phyloP scores from a whole-genome alignment of 35 echinoderm and acorn worm genomes.

The Chiridota heheva region DNA sequence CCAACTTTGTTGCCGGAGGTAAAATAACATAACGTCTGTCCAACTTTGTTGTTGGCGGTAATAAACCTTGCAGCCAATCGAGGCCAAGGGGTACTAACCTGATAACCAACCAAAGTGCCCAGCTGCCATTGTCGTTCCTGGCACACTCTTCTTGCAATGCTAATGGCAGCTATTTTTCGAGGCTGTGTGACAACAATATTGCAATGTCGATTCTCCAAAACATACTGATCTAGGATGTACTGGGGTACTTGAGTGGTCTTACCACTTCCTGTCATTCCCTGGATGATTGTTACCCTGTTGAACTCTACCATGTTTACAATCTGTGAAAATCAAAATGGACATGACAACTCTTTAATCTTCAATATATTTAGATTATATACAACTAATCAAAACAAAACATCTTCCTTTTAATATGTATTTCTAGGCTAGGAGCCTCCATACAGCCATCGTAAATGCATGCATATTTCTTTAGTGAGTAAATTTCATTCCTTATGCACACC shows the following conservation, averaged over 20 bases:
- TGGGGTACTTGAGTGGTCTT: slow-evolving; percentile 98
- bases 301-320: slow-evolving; percentile 84
- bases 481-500: too few species aligned
- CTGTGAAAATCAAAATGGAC: slow-evolving; percentile 21
- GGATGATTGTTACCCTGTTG: slow-evolving; percentile 86
- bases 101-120: slow-evolving; percentile 90
- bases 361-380: neutral
- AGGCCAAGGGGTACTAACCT: slow-evolving; percentile 65
- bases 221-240: slow-evolving; percentile 92
- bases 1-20: too few species aligned
- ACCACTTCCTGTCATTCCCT: slow-evolving; percentile 88
- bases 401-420: neutral
- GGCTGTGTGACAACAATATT: slow-evolving; percentile 99
- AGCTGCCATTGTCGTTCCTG: slow-evolving; percentile 93
- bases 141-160: slow-evolving; percentile 87
- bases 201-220: slow-evolving; percentile 68
- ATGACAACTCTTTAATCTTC: neutral
- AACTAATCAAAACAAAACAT: neutral
- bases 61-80: too few species aligned
- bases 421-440: neutral
- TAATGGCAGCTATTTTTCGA: slow-evolving; percentile 93
- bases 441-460: too few species aligned
- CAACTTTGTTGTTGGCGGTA: too few species aligned
- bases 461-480: too few species aligned
- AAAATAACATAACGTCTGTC: too few species aligned